Evolutionary conservation across 2,113 vertebrate genomes (phyloP), one percentile per base, ranked within the genome.

Genomic region (Maylandia zebra): DNA sequence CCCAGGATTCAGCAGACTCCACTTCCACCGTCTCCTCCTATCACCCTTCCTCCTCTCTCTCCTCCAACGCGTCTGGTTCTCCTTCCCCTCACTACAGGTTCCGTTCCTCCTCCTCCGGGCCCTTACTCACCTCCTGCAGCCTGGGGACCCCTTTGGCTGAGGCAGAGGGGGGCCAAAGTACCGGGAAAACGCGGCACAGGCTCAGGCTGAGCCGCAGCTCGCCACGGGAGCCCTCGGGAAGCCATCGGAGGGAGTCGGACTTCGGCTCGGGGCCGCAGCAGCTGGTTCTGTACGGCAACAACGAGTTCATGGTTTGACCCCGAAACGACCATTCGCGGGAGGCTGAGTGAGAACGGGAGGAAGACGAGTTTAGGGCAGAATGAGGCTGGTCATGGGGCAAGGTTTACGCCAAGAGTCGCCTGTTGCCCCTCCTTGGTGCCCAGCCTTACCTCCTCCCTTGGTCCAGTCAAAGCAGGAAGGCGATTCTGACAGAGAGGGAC

Each of bases 251-350:
- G 66, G 97, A 98, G 41, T 85, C 96, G 0, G 98, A 98, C 45
- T 96, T 97, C 3, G 57, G 96, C 55, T 27, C 97, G 0, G 2
- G 96, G 0, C 3, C 97, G 27, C 98, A 97, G 92, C 97, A 97
- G 94, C 95, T 98, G n/a, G 96, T 98, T 94, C 96, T 98, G 89
- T 97, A 97, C 66, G 98, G 98, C 89, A 98, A 93, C 94, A 98
- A 98, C 1, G 98, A 99, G 92, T 99, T 98, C 93, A 98, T 99
- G 98, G 98, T 99, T 91, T 99, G 96, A 99, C 84, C 81, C 32
- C 1, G 17, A 19, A 8, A 64, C 17, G 52, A 83, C 19, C 69
- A 4, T 56, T 78, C 5, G 2, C 82, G 17, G 86, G 81, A 76
- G 53, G 48, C 27, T 27, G 84, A 4, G 36, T n/a, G 8, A 53